Evolutionary conservation across 2,888 invertebrate genomes (phyloP).

Genomic region (Ecdyonurus torrentis): DNA sequence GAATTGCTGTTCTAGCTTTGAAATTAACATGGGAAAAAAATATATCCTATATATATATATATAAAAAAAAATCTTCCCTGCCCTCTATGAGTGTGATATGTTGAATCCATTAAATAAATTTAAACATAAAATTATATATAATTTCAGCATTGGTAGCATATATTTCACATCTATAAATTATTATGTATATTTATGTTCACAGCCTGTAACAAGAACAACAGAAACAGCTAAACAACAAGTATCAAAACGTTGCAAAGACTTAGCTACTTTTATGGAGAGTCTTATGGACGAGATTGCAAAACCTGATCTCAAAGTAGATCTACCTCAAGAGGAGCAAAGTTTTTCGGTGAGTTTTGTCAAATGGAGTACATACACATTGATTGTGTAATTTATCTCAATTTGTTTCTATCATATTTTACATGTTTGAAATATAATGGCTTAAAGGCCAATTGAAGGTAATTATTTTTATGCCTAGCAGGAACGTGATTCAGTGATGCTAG

Average conservation of each 20-base stretch:
- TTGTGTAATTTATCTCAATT: not conserved
- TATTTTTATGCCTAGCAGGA: conserved; percentile 32
- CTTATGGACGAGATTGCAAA: conserved; percentile 49
- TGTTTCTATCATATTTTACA: too few species aligned
- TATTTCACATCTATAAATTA: not conserved
- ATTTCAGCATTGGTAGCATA: not conserved
- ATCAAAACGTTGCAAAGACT: conserved; percentile 50
- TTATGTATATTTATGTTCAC: not conserved
- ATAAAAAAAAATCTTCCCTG: too few species aligned
- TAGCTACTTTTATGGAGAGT: conserved; percentile 57
- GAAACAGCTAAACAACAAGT: conserved; percentile 46
- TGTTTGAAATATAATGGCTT: conserved; percentile 8
- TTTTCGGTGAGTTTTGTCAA: conserved; percentile 43
- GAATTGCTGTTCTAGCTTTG: too few species aligned
- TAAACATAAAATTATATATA: not conserved
- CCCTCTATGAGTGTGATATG: too few species aligned
- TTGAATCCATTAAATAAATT: too few species aligned
- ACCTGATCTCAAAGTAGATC: conserved; percentile 38
- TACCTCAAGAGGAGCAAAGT: conserved; percentile 39
- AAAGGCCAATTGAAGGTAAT: not conserved
- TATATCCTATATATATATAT: too few species aligned
- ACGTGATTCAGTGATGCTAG: conserved; percentile 63
- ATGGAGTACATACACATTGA: not conserved
- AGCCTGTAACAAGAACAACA: conserved; percentile 27
- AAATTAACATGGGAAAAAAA: too few species aligned